Evolutionary conservation across 2,113 vertebrate species (phyloP), one percentile per base, ranked within the genome.

Genomic region (Propithecus coquereli): DNA sequence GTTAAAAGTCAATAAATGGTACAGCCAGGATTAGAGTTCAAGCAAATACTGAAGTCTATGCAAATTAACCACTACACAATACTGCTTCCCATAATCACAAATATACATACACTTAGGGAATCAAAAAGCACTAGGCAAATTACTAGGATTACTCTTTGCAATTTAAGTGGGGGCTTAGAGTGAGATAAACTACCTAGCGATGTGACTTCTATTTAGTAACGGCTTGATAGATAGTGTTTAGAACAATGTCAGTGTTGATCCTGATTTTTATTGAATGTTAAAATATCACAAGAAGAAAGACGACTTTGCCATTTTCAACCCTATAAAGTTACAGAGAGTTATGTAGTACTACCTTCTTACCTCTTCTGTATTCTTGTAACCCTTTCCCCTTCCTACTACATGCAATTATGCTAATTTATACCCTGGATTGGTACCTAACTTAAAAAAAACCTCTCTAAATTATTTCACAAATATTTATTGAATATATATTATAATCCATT

Each of bases 401-500:
- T 4, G 16, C 2, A 84, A 89, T 37, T 71, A 65, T 47, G 43
- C 14, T 23, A 13, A 45, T 59, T 80, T 74, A 45, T 37, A 8
- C 8, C 8, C 22, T 66, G 12, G 8, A 54, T 50, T 79, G 32
- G 32, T 23, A 74, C 25, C 6, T 32, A 81, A 88, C 9, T 45
- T 74, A 9, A 87, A 57, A 22, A 27, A 6, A 50, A 52, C 4
- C 45, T 85, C 17, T 30, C 12, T 76, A 77, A 40, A 93, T 77
- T 68, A 79, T 91, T 71, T 97, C 37, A 87, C 22, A 93, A 86
- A 52, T 70, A 70, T 77, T 77, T 93, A n/a, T 27, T 66, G 37
- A 88, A 23, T 54, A 50, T 30, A 2, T 43, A 22, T 52, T 59
- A 9, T 71, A n/a, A 89, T 22, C 85, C 17, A 66, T 3, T 79